Evolutionary conservation across 2,888 invertebrate genomes (phyloP), one percentile per base, ranked within the genome.

Genomic region (Erpobdella octoculata): DNA sequence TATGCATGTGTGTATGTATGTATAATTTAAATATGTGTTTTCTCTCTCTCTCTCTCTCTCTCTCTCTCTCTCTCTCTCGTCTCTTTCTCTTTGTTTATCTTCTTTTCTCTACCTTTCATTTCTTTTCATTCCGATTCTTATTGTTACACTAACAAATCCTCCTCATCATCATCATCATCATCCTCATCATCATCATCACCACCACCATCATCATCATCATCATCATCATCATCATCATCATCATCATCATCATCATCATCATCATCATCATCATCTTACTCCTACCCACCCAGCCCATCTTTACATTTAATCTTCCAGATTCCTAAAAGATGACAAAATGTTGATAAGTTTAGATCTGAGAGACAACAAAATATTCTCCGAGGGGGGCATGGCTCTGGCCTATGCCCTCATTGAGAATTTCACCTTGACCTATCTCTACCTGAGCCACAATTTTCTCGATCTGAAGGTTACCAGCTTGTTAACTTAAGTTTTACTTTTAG

Each of bases 311-410:
- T 28, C 12, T 9, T 37, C 67, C 67, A 83, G 83, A 76, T 80
- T 83, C 74, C 76, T 83, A 58, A 83, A 82, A 76, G 82, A 81
- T 72, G 79, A 80, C 79, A 81, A 81, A 71, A 77, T 79, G 74
- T 78, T 83, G 25, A 78, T 78, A 28, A 79, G 71, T 65, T 73
- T 79, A 9, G 75, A 75, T 58, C 69, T 78, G 15, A 70, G 73
- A 37, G 76, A 83, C 76, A 83, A 83, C 75, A 78, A 79, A 75
- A 81, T 83, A 31, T 73, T 79, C 41, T 78, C 80, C 0, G 76
- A 79, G n/a, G 83, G 83, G 2, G 82, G 82, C 9, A 81, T 82
- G 75, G 83, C 83, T 12, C 80, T 83, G 33, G 82, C 81, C 28
- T 81, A 83, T 76, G 82, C 82, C 4, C 77, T 83, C 33, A 81